Evolutionary conservation across 92 coral and sea anemone species (phyloP), one percentile per base, ranked within the genome.

Genomic region (Zoanthus sansibaricus): DNA sequence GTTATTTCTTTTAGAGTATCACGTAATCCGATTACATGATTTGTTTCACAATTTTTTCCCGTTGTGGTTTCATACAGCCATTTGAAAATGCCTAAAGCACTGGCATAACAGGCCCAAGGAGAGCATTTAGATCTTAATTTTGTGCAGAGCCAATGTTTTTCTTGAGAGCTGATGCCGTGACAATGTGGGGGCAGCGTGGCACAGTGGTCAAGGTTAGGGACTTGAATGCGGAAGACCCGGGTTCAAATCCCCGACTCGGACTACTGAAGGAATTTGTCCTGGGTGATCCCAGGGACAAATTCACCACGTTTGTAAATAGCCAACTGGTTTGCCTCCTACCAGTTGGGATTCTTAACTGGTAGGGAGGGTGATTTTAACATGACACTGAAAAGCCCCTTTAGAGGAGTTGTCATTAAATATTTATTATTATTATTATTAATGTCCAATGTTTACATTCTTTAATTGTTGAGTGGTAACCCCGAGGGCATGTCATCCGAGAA

Each of bases 101-200:
- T 84, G 1, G 89, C 89, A 31, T 86, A 62, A 18, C 84, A 86
- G 8, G 55, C 55, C 84, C 84, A 86, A 1, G 85, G 1, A 2
- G 85, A 52, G 13, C 89, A 74, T 6, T 30, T 70, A 32, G 67
- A 20, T 2, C 78, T 68, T n/a, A 8, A 5, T 46, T 7, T 42
- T 6, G 9, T 16, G 16, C 68, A 8, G 11, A 87, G 46, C 90
- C 90, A 87, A 30, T 11, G 69, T 67, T 14, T 46, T 46, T 78
- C 86, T 46, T 87, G 55, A 0, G 77, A 9, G 7, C 54, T 46
- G 9, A 78, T 61, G 17, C 51, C 66, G 3, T 18, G 15, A 37
- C 86, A 87, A n/a, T 55, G 42, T 47, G 44, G n/a, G n/a, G 25
- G 25, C 0, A 25, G 25, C 25, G 25, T 25, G 0, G 25, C 25